phyloP scores from a whole-genome alignment of 1,140 invertebrate species.

The Andricus grossulariae region DNA sequence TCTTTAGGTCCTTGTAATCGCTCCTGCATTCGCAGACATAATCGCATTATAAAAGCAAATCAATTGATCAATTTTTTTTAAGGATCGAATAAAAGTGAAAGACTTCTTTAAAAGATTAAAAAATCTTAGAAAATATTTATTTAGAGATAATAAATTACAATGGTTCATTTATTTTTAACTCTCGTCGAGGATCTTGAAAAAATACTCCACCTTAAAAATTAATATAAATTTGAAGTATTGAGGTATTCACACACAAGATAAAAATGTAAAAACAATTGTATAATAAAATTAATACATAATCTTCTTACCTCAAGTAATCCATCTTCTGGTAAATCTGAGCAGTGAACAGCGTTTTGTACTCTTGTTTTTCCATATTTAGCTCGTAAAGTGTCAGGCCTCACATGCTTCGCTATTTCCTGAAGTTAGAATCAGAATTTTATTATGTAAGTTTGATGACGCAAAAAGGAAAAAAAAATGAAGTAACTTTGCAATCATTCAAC shows the following conservation, averaged over 20 bases:
- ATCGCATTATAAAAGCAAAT: no score
- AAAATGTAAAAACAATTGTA: conserved; percentile 32
- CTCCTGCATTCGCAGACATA: neutral
- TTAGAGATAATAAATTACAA: neutral
- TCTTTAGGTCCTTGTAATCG: neutral
- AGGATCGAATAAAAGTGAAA: no score
- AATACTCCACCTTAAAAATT: conserved; percentile 80
- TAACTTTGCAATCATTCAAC: no score
- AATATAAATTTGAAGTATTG: conserved; percentile 30
- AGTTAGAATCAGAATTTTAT: conserved; percentile 40
- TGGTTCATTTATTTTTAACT: neutral
- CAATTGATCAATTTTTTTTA: no score
- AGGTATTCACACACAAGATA: conserved; percentile 6
- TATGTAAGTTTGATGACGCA: conserved; percentile 13
- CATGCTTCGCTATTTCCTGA: conserved; percentile 89
- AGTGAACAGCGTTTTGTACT: conserved; percentile 93
- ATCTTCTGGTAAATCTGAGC: conserved; percentile 94
- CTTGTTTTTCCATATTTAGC: conserved; percentile 89
- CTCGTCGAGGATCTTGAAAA: conserved; percentile 83
- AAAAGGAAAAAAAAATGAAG: no score
- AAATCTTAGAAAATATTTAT: conserved; percentile 12
- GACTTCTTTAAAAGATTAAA: neutral
- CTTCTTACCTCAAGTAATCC: conserved; percentile 83
- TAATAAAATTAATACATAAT: conserved; percentile 19
- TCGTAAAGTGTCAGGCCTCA: conserved; percentile 89